Evolutionary conservation across 2,113 vertebrate genomes (phyloP).

Genomic region (Syrmaticus mikado): DNA sequence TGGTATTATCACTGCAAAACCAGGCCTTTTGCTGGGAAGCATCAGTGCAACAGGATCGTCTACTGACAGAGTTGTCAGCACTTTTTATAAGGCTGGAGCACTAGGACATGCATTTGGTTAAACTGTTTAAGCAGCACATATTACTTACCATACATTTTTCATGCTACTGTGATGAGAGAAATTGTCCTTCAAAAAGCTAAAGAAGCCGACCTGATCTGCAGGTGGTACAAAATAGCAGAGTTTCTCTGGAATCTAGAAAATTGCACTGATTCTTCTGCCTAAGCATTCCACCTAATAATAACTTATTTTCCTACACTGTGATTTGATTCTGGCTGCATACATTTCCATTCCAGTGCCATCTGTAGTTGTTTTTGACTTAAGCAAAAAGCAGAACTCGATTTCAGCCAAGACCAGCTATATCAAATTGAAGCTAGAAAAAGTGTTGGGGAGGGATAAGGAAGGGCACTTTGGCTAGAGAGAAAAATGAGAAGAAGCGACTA

Average conservation of each 20-base stretch:
- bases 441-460: constrained; percentile 10
- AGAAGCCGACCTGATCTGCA: neutral
- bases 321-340: neutral
- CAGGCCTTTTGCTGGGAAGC: constrained; percentile 46
- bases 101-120: neutral
- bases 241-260: neutral
- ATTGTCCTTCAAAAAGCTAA: neutral
- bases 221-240: neutral
- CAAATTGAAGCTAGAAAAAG: neutral
- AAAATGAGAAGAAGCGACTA: neutral
- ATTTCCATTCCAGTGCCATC: neutral
- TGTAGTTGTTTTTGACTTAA: neutral
- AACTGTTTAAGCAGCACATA: neutral
- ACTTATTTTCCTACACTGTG: neutral
- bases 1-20: constrained; percentile 36
- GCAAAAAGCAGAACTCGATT: neutral
- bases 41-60: constrained; percentile 4
- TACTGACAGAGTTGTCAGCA: constrained; percentile 53
- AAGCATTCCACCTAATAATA: neutral
- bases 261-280: neutral
- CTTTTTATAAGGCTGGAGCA: neutral
- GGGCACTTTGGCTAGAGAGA: neutral
- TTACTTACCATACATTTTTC: neutral
- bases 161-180: neutral
- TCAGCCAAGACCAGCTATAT: constrained; percentile 17